Base-by-base conservation (phyloP, 2,888 invertebrate genomes). In the Dioctria linearis region DNA sequence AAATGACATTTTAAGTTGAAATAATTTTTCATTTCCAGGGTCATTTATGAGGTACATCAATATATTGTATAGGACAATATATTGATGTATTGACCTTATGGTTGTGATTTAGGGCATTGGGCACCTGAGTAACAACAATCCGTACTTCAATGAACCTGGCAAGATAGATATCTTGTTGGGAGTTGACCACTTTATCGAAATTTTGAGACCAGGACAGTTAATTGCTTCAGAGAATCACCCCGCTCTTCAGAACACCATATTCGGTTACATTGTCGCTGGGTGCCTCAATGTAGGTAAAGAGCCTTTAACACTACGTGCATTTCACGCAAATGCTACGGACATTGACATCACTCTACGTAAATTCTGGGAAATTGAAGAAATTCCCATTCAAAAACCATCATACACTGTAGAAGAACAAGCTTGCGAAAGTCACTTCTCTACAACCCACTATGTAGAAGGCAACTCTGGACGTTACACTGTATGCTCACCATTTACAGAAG, bases 301-400 rank as follows among this genome's bases (percentile, higher is more conserved):
- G 25, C 11, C 57, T 57, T 9, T 9, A 5, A 57, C n/a, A 11
- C 25, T 57, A 13, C 11, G 11, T 11, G 11, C 57, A 57, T n/a
- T 57, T 11, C 57, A 57, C 11, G 11, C 57, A 57, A 13, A 57
- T n/a, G n/a, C 3, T 11, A 13, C 5, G 11, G 25, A 57, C 2
- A 57, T 57, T 57, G 57, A 57, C n/a, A 5, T 13, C 11, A 57
- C 57, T 57, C 57, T 57, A n/a, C 57, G 57, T 13, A 57, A 57
- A 57, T 6, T 57, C 25, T 57, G 11, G 57, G 57, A 57, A 13
- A 11, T 57, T 13, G 57, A 57, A 57, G 57, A 57, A 6, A 57
- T 57, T 11, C 57, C 25, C 5, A 57, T 13, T 13, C n/a, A 3
- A 13, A 13, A 57, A 57, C 25, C 57, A 57, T 5, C 25, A 11